Evolutionary conservation across 2,113 vertebrate species (phyloP), one percentile per base, ranked within the genome.

Genomic region (Hucho hucho): DNA sequence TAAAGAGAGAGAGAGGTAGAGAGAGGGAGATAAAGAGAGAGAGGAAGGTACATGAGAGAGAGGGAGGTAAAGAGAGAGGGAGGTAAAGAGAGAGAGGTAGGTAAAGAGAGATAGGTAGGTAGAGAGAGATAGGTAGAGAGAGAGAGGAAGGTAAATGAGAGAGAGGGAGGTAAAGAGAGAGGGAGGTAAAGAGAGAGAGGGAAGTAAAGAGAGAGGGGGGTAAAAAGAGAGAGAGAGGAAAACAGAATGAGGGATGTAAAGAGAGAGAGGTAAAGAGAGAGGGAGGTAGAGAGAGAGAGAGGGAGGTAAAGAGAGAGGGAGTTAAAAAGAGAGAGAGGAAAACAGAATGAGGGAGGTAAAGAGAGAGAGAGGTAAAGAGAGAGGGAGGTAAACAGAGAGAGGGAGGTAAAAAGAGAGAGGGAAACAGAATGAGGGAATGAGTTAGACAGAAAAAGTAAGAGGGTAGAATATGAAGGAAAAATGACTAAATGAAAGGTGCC

Each of bases 1-100:
- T 5, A 84, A 63, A 81, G 49, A 76, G 74, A 64, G 59, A 59
- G 65, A 47, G 20, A 20, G 1, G 6, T 6, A 37, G 6, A 37
- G 1, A 37, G 6, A 7, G 32, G 7, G 32, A 7, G 4, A 4
- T 29, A 29, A 28, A 28, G 26, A 28, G 29, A 29, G 4, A 5
- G 32, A 37, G 32, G 29, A 5, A 32, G 29, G 29, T 32, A 32
- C 5, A 32, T n/a, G 29, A 37, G 32, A 6, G 4, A 32, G 29
- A 6, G 32, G 7, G 7, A 37, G 6, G 32, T 37, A 37, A 2
- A 37, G 58, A n/a, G 20, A n/a, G 20, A 22, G 58, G 58, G 25
- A 26, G 25, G 25, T 26, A 26, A 2, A 26, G 25, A 4, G 28
- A 3, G 28, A 4, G 28, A 4, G 28, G 4, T 29, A 4, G 28